Conservation (phyloP, 2,797 vertebrate genomes). For the Falco cherrug region DNA sequence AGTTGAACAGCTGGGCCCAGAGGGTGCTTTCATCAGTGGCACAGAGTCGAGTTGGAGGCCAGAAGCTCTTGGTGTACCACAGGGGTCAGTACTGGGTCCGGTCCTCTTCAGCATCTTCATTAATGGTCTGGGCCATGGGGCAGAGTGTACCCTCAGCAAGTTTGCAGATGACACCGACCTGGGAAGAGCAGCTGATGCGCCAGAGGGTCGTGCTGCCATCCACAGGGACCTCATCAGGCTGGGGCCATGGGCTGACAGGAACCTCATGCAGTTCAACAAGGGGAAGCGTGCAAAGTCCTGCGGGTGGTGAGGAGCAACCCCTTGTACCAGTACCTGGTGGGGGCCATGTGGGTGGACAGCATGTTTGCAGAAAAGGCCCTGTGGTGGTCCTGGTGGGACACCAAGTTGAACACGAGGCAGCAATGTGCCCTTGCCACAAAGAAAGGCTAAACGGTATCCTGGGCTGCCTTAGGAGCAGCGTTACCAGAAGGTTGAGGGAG, state of each 20-base stretch:
- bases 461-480: neutral
- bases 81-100: too few relatives aligned
- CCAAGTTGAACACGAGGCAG: neutral
- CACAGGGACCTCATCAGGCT: neutral
- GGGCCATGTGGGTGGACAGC: neutral
- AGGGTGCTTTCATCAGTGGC: too few relatives aligned
- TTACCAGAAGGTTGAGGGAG: neutral
- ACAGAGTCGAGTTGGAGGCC: neutral
- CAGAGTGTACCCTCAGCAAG: neutral
- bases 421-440: rapidly evolving
- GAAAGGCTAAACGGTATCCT: neutral
- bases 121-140: neutral
- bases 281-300: neutral
- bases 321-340: neutral
- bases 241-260: neutral
- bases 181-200: neutral
- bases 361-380: neutral
- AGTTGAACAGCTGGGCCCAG: neutral
- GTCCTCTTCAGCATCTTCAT: rapidly evolving
- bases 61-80: rapidly evolving
- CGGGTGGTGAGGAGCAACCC: rapidly evolving
- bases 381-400: neutral
- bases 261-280: neutral
- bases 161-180: neutral
- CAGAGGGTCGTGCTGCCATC: neutral